phyloP scores from a whole-genome alignment of 2,797 vertebrate species.

The Crenuchus spilurus region DNA sequence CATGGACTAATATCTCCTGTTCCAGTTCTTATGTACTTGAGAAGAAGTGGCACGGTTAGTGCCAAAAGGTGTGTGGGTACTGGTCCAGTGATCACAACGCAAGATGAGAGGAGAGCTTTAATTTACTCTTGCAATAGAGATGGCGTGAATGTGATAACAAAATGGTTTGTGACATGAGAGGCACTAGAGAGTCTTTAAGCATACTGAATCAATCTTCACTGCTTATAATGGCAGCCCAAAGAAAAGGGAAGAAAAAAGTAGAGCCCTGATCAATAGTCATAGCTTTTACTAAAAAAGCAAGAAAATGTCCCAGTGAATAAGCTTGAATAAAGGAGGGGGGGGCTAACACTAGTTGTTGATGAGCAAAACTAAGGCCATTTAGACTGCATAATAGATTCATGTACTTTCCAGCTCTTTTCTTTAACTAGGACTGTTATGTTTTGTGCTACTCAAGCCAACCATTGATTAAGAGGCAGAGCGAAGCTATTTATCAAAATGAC shows the following conservation, averaged over 20 bases:
- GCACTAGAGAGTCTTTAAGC: conserved; percentile 2
- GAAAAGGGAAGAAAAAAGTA: neutral
- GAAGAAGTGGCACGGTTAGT: too few species aligned
- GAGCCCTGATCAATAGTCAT: neutral
- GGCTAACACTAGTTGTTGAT: too few species aligned
- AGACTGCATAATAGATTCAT: neutral
- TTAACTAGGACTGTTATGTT: neutral
- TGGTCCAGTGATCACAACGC: too few species aligned
- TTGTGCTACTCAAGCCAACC: neutral
- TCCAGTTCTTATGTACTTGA: too few species aligned
- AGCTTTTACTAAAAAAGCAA: conserved; percentile 12
- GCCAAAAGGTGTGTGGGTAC: too few species aligned
- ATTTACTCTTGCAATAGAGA: neutral
- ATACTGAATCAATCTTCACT: neutral
- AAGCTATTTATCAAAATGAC: conserved; percentile 46
- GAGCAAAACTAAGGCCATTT: neutral
- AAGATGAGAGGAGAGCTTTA: neutral
- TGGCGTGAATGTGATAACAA: neutral
- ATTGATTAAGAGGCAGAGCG: neutral
- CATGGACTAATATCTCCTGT: too few species aligned
- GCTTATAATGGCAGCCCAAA: neutral
- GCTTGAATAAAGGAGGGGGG: too few species aligned
- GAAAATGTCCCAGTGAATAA: neutral
- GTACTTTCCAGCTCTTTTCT: neutral
- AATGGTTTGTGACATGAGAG: conserved; percentile 7